Evolutionary conservation across 2,113 vertebrate species (phyloP).

Genomic region (Morone chrysops): DNA sequence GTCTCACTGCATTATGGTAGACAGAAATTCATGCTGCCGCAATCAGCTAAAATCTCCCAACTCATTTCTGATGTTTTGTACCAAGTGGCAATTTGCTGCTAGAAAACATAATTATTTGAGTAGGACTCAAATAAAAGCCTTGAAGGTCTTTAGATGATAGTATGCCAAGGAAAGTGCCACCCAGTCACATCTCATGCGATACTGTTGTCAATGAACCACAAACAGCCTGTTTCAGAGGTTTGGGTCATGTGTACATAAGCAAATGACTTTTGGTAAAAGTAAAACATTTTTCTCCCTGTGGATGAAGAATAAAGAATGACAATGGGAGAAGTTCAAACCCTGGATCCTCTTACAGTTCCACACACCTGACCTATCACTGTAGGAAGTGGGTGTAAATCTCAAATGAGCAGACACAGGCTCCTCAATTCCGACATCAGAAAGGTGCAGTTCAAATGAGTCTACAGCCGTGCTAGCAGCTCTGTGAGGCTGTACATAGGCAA

Average conservation of each 20-base stretch:
- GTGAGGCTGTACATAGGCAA: no score
- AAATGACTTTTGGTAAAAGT: not conserved
- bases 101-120: not conserved
- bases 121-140: not conserved
- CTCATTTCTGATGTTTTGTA: not conserved
- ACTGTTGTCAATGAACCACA: not conserved
- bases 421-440: no score
- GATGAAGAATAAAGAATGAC: not conserved
- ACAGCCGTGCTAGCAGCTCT: no score
- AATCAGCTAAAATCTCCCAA: not conserved
- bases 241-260: not conserved
- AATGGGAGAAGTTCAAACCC: not conserved
- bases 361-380: not conserved
- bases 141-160: no score
- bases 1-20: slow-evolving; percentile 24
- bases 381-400: not conserved
- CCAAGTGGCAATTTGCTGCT: no score
- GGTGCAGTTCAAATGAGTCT: no score
- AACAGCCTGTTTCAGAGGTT: not conserved
- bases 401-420: not conserved
- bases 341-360: not conserved
- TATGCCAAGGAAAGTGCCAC: not conserved
- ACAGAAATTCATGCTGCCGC: not conserved
- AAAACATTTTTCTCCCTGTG: not conserved
- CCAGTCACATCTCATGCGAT: not conserved